Evolutionary conservation across 1,140 invertebrate genomes (phyloP), one percentile per base, ranked within the genome.

Genomic region (Drosophila ananassae): DNA sequence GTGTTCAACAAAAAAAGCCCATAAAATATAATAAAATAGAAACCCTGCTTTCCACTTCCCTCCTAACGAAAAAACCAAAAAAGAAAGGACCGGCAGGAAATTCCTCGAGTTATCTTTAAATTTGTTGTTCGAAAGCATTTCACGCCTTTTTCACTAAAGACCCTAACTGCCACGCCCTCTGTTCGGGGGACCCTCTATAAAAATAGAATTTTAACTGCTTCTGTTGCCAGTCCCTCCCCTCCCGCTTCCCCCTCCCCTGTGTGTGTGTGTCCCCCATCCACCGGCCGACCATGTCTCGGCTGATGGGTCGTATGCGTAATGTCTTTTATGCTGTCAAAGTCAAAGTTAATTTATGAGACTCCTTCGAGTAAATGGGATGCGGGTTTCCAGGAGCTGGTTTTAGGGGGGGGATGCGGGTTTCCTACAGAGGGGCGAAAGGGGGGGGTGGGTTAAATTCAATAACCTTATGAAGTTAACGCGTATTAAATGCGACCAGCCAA

Each of bases 401-500:
- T 37, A 37, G 10, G 34, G 10, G 0, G 32, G 9, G 13, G 39
- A 12, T 4, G 2, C 37, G 41, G 41, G 41, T n/a, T 2, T 6
- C 17, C 17, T 17, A 17, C 17, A 13, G 3, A 1, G 51, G 44
- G 2, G 17, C 12, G 22, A 2, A 13, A n/a, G n/a, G 32, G 41
- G 22, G 9, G 7, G 34, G 24, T n/a, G 48, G 37, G 63, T 56
- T 52, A 79, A 83, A 83, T 85, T 77, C 80, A 83, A 83, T 83
- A 76, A 83, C 69, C 80, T 73, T 80, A 85, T 85, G 67, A 79
- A 84, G 77, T 84, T 79, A 83, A 72, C 73, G 80, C 72, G 67
- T 60, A 84, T 83, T 79, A 83, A 82, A 84, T 79, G 57, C 69
- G 62, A 57, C 57, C 56, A 48, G 48, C 44, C 54, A 46, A 25